phyloP scores from a whole-genome alignment of 2,113 vertebrate genomes.

The Tympanuchus pallidicinctus region DNA sequence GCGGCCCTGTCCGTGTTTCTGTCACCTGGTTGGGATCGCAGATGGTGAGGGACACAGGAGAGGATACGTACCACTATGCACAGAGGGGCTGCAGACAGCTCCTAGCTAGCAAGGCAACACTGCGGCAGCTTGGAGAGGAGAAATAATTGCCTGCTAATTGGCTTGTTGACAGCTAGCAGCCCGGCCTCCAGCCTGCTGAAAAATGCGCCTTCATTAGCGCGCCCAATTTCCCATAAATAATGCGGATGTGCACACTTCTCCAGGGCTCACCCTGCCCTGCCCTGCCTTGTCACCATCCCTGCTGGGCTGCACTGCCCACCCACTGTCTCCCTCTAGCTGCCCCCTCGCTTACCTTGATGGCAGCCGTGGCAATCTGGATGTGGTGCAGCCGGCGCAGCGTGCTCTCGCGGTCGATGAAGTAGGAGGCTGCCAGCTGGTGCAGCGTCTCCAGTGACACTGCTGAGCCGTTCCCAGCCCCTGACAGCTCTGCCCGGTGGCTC shows the following conservation, averaged over 20 bases:
- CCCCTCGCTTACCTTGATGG: conserved; percentile 87
- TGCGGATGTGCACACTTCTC: not conserved
- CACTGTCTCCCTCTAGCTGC: fast-evolving
- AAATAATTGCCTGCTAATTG: conserved; percentile 78
- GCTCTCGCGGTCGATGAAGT: conserved; percentile 97
- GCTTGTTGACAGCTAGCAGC: conserved; percentile 59
- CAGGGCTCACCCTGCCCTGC: not conserved
- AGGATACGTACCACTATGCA: fast-evolving
- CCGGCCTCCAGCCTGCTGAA: conserved; percentile 56
- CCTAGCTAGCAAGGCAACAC: not conserved
- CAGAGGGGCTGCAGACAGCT: not conserved
- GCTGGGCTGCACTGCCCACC: too few relatives aligned
- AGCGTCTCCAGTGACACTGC: conserved; percentile 93
- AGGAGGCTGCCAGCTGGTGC: conserved; percentile 96
- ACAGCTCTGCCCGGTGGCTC: conserved; percentile 85
- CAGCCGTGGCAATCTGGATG: conserved; percentile 95
- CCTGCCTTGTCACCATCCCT: not conserved
- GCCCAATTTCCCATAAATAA: conserved; percentile 65
- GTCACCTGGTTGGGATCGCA: conserved; percentile 86
- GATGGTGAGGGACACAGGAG: not conserved
- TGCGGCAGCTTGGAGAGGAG: not conserved
- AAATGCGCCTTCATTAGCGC: conserved; percentile 64
- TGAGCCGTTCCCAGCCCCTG: conserved; percentile 85
- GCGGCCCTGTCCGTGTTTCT: conserved; percentile 94
- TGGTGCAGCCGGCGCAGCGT: conserved; percentile 94